phyloP scores from a whole-genome alignment of 2,113 vertebrate genomes.

The Oreochromis spilurus region DNA sequence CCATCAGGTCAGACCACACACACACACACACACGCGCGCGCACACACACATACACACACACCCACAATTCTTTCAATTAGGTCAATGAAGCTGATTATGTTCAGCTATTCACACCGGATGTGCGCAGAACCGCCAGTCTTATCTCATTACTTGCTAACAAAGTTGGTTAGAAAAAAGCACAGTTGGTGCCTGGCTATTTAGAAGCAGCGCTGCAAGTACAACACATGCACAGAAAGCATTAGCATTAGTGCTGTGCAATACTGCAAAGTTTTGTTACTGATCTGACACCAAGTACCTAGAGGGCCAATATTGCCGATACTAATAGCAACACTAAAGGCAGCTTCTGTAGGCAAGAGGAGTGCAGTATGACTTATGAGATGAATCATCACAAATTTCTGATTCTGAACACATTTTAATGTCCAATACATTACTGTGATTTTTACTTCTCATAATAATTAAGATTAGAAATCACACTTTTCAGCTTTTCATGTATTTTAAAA shows the following conservation, averaged over 20 bases:
- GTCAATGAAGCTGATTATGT: neutral
- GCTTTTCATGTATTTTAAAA: neutral
- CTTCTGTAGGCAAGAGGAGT: rapidly evolving
- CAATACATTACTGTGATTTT: neutral
- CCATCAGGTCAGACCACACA: slow-evolving; percentile 79
- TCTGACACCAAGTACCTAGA: neutral
- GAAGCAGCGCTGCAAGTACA: neutral
- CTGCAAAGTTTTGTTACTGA: neutral
- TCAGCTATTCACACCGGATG: rapidly evolving
- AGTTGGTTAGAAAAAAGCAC: neutral
- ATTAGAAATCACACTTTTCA: neutral
- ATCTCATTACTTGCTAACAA: neutral
- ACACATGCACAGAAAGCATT: neutral
- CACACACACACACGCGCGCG: no score
- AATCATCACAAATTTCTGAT: neutral
- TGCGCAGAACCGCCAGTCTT: neutral
- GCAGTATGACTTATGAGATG: neutral
- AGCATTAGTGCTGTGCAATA: neutral
- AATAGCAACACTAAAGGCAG: neutral
- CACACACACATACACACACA: neutral
- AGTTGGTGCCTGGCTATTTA: rapidly evolving
- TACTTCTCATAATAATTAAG: neutral
- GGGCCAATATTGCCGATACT: neutral
- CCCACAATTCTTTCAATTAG: neutral
- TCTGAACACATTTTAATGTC: neutral